Evolutionary conservation across 2,888 invertebrate species (phyloP), one percentile per base, ranked within the genome.

Genomic region (Chrysodeixis includens): DNA sequence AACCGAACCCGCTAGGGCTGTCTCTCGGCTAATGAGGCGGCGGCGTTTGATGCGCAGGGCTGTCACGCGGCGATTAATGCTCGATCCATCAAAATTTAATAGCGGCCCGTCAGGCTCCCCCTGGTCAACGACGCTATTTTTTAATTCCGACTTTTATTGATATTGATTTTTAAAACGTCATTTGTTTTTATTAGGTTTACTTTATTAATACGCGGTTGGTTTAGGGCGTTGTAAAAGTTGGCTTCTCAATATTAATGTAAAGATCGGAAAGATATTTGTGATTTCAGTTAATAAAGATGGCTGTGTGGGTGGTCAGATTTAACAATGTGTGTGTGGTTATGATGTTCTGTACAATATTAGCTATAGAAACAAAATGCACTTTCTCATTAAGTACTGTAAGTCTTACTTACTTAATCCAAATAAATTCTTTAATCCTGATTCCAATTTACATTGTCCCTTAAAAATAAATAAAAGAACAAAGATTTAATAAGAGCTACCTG

Each of bases 31-130:
- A 88, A 89, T 87, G 86, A 91, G 89, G 79, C 84, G 82, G 81
- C 86, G 73, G 82, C 85, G 84, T 91, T 92, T 90, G 91, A 89
- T 81, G 80, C 79, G 46, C 66, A 86, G 84, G 87, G 86, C 87
- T 87, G 90, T 86, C 90, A 78, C 84, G 69, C 60, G 60, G 66
- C 85, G 83, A 80, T 86, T 83, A 85, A 82, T 73, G 83, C 74
- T 67, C 83, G 85, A 91, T 91, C 90, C 85, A 89, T 91, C 90
- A 91, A 86, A 85, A 76, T 82, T 84, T 89, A 88, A 90, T 86
- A 82, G 85, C 76, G 62, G 65, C 69, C 57, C 66, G 66, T 58
- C 76, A 65, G 78, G 73, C 78, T 67, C 74, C 76, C 76, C 68
- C 44, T 60, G 71, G 61, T 69, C 71, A 74, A 69, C 66, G 69